phyloP scores from a whole-genome alignment of 1,140 invertebrate species.

The Drosophila triauraria region DNA sequence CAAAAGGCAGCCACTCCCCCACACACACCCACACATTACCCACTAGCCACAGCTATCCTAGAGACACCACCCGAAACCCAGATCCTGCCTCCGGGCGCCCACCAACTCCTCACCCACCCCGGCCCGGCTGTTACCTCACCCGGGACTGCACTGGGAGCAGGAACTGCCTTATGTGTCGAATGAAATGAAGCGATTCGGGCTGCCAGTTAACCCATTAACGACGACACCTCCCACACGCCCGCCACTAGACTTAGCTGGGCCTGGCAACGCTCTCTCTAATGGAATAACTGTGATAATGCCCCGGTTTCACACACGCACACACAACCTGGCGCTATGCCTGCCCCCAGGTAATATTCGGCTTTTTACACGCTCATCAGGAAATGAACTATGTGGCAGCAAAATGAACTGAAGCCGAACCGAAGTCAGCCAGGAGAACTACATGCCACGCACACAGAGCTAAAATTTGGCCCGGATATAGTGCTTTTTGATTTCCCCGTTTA shows the following conservation, averaged over 20 bases:
- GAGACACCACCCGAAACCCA: slow-evolving; percentile 11
- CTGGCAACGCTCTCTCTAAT: slow-evolving; percentile 26
- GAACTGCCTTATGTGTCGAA: slow-evolving; percentile 55
- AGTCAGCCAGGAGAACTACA: slow-evolving; percentile 28
- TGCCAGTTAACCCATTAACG: slow-evolving; percentile 79
- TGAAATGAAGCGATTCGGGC: slow-evolving; percentile 73
- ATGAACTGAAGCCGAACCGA: slow-evolving; percentile 31
- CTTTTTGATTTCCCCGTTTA: slow-evolving; percentile 41
- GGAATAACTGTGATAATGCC: slow-evolving; percentile 55
- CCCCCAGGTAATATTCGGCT: slow-evolving; percentile 46
- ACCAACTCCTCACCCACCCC: slow-evolving; percentile 1
- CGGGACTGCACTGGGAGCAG: slow-evolving; percentile 29
- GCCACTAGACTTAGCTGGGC: slow-evolving; percentile 1
- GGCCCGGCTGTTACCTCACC: neutral
- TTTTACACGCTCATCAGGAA: slow-evolving; percentile 50
- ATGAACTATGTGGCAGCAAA: slow-evolving; percentile 41
- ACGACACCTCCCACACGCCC: slow-evolving; percentile 41
- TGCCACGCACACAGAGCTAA: neutral
- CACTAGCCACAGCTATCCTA: slow-evolving; percentile 12
- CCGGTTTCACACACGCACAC: slow-evolving; percentile 10
- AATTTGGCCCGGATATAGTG: slow-evolving; percentile 15
- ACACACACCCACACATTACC: slow-evolving; percentile 29
- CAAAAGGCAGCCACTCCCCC: slow-evolving; percentile 58
- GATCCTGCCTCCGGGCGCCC: slow-evolving; percentile 3
- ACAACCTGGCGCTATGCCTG: neutral